Evolutionary conservation across 2,113 vertebrate species (phyloP), one percentile per base, ranked within the genome.

Genomic region (Hippocampus zosterae): DNA sequence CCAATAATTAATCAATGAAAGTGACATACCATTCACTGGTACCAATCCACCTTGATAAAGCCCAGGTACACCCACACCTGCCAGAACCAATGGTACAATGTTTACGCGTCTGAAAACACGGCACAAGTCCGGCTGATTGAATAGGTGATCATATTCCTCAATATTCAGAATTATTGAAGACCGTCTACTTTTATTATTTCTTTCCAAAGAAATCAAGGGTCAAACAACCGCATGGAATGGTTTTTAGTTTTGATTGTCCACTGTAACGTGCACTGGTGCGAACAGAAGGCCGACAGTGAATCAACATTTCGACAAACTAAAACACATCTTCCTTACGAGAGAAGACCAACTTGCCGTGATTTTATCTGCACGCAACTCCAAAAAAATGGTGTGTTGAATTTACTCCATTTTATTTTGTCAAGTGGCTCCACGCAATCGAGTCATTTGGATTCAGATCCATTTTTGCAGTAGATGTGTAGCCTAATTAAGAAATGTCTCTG

Each of bases 1-100:
- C 11, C 50, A 61, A 5, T 53, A 9, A 50, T 73, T 8, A 60
- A 42, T 77, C 37, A 16, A 13, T 68, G 29, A 75, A 73, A 67
- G 48, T 75, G 16, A 70, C 79, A 33, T 53, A 93, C 92, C 92
- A 86, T 90, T 79, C 75, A 89, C 91, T 72, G 90, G 88, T 10
- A 91, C 84, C 53, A 91, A 19, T 65, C 91, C 91, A 70, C 88
- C 90, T 84, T 93, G 91, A 67, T 91, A 92, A 65, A 91, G 89
- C 79, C 92, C 92, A 73, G 92, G 92, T 1, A 92, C 81, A 53
- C 90, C 91, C n/a, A 92, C 87, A 73, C 90, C 91, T 92, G 79
- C 52, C 76, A 73, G 65, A 78, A 41, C 12, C 69, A 80, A 70
- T 6, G 19, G 74, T 16, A 72, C 21, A 19, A 68, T 37, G 65